phyloP scores from a whole-genome alignment of 2,888 invertebrate species.

The Brassicogethes aeneus region DNA sequence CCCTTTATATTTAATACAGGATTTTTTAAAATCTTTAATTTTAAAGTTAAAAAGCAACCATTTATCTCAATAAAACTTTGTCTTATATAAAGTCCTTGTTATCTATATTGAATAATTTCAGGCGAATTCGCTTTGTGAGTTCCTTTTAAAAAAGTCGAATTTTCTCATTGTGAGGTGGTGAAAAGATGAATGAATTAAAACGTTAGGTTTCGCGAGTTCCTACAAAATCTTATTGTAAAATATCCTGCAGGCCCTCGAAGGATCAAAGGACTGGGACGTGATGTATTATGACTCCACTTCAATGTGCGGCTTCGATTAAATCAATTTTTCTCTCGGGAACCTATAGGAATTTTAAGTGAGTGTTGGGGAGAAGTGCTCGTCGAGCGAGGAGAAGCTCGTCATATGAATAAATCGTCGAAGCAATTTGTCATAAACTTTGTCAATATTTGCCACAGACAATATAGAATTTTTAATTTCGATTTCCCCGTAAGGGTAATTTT shows the following conservation, averaged over 20 bases:
- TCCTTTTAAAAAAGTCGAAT: not conserved
- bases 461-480: too few relatives aligned
- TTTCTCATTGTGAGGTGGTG: not conserved
- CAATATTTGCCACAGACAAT: too few relatives aligned
- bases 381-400: slow-evolving; percentile 17
- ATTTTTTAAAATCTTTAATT: too few relatives aligned
- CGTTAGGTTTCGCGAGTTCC: not conserved
- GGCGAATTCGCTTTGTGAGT: not conserved
- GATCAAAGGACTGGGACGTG: slow-evolving; percentile 30
- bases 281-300: slow-evolving; percentile 31
- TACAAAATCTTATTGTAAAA: slow-evolving; percentile 16
- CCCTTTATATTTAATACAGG: too few relatives aligned
- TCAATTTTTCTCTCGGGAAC: slow-evolving; percentile 30
- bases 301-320: slow-evolving; percentile 33
- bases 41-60: too few relatives aligned
- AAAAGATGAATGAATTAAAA: not conserved
- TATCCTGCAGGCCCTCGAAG: slow-evolving; percentile 22
- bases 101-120: not conserved
- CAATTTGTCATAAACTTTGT: too few relatives aligned
- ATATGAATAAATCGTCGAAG: not conserved
- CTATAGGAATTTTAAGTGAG: slow-evolving; percentile 25
- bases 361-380: slow-evolving; percentile 10
- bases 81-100: too few relatives aligned
- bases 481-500: too few relatives aligned
- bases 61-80: too few relatives aligned